Base-by-base conservation (phyloP, 2,113 vertebrate species). In the Upupa epops region DNA sequence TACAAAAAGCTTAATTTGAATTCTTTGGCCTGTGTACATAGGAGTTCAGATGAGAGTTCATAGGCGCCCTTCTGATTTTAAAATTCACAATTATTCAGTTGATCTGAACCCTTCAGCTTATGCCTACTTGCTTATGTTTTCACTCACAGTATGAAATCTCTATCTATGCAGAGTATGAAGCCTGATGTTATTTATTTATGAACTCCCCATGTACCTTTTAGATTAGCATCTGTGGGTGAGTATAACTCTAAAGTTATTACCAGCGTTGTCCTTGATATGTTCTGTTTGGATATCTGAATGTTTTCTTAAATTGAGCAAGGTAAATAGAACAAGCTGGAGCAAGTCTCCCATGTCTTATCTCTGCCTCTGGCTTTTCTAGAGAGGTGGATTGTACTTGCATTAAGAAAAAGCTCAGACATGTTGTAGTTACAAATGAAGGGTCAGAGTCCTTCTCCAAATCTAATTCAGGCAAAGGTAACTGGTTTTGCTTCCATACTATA, bases 311-410 rank as follows among this genome's bases (percentile, higher is more conserved):
- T 3, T 22, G 59, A 92, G 18, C 72, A 92, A 86, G 22, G 52
- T 61, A 93, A 95, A 95, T 51, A 92, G 36, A 80, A 63, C 88
- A 95, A 92, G 89, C 85, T 36, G 37, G 25, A 94, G 42, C 89
- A 93, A 91, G 80, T 74, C 15, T 89, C 40, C 24, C 20, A 8
- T 40, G 19, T 37, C 83, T 94, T 95, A 78, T 72, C 54, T 77
- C 48, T 66, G 63, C 51, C 86, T 91, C 58, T 75, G 49, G 17
- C 59, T 93, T 90, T 95, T 88, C 69, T 48, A 32, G 58, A 74
- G 83, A 40, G 24, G 36, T 58, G 52, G n/a, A 34, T 86, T 80
- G 9, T 59, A 72, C 26, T 46, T 77, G 22, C 13, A 81, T 12
- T 79, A 61, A 86, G 61, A 78, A 88, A 69, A 89, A 61, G 22